A percentile compares a stretch with the other conserved stretches of the same genome.
Conservation (phyloP, 2,888 invertebrate genomes). For the Hydroisotoma schaefferi region DNA sequence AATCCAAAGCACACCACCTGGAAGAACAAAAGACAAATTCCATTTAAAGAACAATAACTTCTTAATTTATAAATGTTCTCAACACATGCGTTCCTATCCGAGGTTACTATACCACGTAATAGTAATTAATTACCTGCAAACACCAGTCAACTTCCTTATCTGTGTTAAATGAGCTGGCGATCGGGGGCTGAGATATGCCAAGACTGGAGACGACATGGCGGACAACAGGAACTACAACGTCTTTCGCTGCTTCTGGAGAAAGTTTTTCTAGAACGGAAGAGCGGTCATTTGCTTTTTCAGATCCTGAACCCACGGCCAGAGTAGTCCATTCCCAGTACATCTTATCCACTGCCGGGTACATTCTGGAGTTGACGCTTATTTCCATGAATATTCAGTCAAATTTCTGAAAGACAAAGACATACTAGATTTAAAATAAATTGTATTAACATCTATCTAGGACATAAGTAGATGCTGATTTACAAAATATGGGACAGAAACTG, state of each 20-base stretch:
- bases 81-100: too few species aligned
- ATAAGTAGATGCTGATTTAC: too few species aligned
- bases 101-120: conserved; percentile 3
- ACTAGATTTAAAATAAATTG: too few species aligned
- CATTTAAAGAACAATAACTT: conserved; percentile 1
- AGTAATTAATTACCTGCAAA: conserved; percentile 61
- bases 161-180: conserved; percentile 76
- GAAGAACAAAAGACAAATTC: conserved; percentile 29
- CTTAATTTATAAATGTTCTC: neutral
- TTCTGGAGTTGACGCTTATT: too few species aligned
- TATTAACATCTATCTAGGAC: too few species aligned
- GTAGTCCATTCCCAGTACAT: conserved; percentile 86
- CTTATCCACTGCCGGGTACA: neutral
- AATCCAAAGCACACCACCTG: conserved; percentile 90
- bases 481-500: too few species aligned
- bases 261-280: conserved; percentile 76
- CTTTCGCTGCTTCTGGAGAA: conserved; percentile 66
- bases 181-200: conserved; percentile 70
- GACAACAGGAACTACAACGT: conserved; percentile 76
- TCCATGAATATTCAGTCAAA: too few species aligned
- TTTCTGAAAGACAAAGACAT: too few species aligned
- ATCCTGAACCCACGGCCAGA: conserved; percentile 59
- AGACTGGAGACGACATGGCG: conserved; percentile 69
- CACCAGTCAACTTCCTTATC: conserved; percentile 68
- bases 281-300: conserved; percentile 54